phyloP scores from a whole-genome alignment of 2,888 invertebrate genomes.

The Zele albiditarsus region DNA sequence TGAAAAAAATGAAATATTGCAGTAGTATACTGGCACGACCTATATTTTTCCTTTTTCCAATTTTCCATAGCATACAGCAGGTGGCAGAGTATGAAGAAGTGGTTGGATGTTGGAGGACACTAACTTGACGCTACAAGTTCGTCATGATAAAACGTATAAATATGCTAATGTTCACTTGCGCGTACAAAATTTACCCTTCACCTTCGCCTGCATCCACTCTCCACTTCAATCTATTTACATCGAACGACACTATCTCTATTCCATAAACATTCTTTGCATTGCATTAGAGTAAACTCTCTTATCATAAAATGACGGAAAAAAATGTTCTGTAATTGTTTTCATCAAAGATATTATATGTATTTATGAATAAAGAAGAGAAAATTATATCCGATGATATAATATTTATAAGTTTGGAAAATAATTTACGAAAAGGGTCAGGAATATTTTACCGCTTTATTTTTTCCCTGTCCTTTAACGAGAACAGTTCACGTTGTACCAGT shows the following conservation, averaged over 20 bases:
- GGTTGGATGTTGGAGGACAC: background rate
- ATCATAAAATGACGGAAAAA: background rate
- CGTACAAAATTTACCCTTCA: conserved; percentile 25
- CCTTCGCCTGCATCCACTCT: background rate
- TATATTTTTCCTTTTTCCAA: background rate
- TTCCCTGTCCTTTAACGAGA: background rate
- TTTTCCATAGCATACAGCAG: background rate
- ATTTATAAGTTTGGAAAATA: background rate
- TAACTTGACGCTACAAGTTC: conserved; percentile 25
- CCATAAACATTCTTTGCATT: background rate
- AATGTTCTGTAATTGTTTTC: background rate
- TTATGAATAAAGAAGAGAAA: background rate
- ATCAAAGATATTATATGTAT: background rate
- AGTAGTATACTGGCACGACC: background rate
- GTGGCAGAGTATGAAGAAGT: background rate
- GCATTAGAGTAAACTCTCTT: background rate
- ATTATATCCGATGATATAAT: background rate
- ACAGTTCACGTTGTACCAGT: background rate
- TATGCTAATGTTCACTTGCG: conserved; percentile 54
- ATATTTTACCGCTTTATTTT: background rate
- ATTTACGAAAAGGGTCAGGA: background rate
- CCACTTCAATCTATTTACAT: background rate
- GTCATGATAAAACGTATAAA: conserved; percentile 55
- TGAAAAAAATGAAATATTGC: background rate
- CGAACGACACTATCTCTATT: background rate